Evolutionary conservation across 2,797 vertebrate species (phyloP).

Genomic region (Myotis myotis): DNA sequence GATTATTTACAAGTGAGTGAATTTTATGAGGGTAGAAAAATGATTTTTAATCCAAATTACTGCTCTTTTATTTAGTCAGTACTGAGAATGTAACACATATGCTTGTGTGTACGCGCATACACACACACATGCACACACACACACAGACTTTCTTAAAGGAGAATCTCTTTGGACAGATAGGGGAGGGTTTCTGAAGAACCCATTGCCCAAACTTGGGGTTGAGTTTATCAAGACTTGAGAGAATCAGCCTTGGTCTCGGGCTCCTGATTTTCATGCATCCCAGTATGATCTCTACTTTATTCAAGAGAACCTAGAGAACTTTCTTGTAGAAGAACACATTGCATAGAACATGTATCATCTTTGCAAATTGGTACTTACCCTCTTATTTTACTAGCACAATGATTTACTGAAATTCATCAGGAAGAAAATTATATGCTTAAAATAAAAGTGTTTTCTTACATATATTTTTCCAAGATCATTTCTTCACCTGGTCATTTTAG

Average conservation of each 20-base stretch:
- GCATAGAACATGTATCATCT: neutral
- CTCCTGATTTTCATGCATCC: neutral
- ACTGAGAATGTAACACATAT: neutral
- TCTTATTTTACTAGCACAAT: neutral
- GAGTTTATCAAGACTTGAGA: neutral
- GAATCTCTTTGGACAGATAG: neutral
- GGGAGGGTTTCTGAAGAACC: neutral
- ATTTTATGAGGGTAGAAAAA: neutral
- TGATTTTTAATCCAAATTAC: slow-evolving; percentile 6
- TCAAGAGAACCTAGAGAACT: slow-evolving; percentile 10
- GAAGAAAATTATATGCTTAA: slow-evolving; percentile 23
- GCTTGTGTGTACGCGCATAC: no score
- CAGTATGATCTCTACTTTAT: neutral
- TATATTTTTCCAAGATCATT: neutral
- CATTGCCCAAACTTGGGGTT: neutral
- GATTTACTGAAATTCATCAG: neutral
- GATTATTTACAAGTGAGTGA: neutral
- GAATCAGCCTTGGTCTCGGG: neutral
- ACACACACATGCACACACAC: neutral
- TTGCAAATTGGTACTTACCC: neutral
- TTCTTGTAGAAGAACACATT: slow-evolving; percentile 22
- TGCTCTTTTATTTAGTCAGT: neutral
- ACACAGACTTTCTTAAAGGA: neutral
- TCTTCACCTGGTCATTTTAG: neutral
- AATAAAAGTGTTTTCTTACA: neutral